Evolutionary conservation across 2,797 vertebrate species (phyloP), one percentile per base, ranked within the genome.

Genomic region (Streptopelia turtur): DNA sequence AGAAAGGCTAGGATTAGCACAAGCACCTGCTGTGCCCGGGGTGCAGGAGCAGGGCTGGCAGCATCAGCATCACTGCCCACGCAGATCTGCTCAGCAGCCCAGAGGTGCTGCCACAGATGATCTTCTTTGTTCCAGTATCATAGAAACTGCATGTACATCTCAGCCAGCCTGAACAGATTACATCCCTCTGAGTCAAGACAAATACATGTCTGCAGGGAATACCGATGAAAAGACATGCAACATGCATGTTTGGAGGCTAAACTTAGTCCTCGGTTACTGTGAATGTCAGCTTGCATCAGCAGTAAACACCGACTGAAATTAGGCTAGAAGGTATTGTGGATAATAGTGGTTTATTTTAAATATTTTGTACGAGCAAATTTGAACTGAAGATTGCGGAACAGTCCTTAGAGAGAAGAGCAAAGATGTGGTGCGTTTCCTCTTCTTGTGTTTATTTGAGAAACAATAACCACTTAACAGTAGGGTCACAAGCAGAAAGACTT

Each of bases 221-320:
- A 1, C n/a, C 20, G 75, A 22, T 66, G 39, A 4, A 63, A 21
- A 60, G 22, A 37, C 60, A 10, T 53, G 71, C 65, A 75, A 5
- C 56, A 1, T 20, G 45, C 53, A 5, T 47, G 71, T 78, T 71
- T 53, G 45, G 61, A 91, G 90, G 76, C 72, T 93, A 91, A 95
- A 86, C 65, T 87, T 70, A 64, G 80, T 89, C 49, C 72, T 74
- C 31, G 4, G 64, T 31, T 77, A 8, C 87, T 80, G n/a, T 6
- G 49, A 30, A 27, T 68, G 87, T 94, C 93, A 83, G 50, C 37
- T 93, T 61, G 83, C 60, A 88, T 94, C 65, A 50, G 9, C 50
- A 68, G 33, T 37, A 57, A 53, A 37, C 65, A 53, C 33, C 0
- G 37, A 47, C 47, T 10, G 49, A 31, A 94, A 75, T 85, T 56